A percentile compares a stretch with the other conserved stretches of the same genome.
Conservation (phyloP, 2,888 invertebrate genomes). For the Tinea pellionella region DNA sequence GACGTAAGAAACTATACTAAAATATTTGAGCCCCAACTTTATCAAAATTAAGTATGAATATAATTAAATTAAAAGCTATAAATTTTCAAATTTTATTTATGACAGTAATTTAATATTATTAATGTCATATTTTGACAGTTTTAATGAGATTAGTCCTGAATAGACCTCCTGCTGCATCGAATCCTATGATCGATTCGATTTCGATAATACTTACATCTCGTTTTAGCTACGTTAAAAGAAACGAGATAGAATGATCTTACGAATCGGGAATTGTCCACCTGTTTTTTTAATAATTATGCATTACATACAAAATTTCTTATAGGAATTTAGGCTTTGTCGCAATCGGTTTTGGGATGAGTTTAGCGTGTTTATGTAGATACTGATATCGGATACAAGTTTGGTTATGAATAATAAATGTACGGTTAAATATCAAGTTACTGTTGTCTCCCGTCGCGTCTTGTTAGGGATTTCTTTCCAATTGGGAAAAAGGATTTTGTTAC, state of each 20-base stretch:
- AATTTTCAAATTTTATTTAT: background rate
- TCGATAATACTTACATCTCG: background rate
- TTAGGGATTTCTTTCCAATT: background rate
- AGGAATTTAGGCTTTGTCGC: background rate
- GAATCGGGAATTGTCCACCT: background rate
- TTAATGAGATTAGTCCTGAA: background rate
- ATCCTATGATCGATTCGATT: background rate
- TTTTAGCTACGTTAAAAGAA: background rate
- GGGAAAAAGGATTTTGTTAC: background rate
- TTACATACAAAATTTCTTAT: background rate
- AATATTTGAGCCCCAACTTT: too few relatives aligned
- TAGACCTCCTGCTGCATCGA: background rate
- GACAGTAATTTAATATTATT: background rate
- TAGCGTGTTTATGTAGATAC: slow-evolving; percentile 20
- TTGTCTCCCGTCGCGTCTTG: slow-evolving; percentile 23
- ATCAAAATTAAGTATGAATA: too few relatives aligned
- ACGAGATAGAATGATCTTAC: background rate
- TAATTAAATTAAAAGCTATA: too few relatives aligned
- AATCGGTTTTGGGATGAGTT: background rate
- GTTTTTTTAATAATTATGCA: background rate
- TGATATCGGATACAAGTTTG: slow-evolving; percentile 56
- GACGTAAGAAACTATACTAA: too few relatives aligned
- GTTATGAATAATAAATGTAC: slow-evolving; percentile 57
- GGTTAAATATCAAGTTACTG: slow-evolving; percentile 48
- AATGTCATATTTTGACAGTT: background rate